Base-by-base conservation (phyloP, 2,888 invertebrate species). In the Dermolepida albohirtum region DNA sequence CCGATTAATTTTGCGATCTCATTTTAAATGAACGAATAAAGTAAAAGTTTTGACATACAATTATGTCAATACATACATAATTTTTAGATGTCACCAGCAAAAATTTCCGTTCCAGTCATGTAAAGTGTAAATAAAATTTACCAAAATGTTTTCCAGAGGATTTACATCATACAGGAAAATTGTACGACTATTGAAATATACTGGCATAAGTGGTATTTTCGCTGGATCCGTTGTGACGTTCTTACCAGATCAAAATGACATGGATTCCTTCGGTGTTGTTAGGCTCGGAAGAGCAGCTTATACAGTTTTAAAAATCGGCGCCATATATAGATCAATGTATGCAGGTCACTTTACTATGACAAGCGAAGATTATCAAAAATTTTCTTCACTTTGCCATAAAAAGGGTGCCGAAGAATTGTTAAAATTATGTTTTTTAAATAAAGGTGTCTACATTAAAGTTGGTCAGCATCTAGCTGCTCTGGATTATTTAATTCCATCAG, bases 391-490 rank as follows among this genome's bases (percentile, higher is more conserved):
- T 78, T 93, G 93, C 51, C 98, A 99, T 82, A 86, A 87, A 80
- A 88, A 93, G 76, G 94, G 95, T 70, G 98, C 99, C 14, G 86
- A 93, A 77, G 91, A 92, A 81, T 85, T 99, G 59, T 85, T 98
- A 57, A 87, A 93, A 64, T 85, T 99, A 74, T 98, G 98, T 79
- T 93, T 91, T 83, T 87, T 88, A 50, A 99, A 99, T 84, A 95
- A 94, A 83, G 99, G 98, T 34, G 96, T 95, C 65, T 99, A 97
- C 81, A 96, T 99, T 67, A 99, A 99, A 88, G 87, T 96, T 70
- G 96, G 98, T 0, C 98, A 99, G 83, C 98, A 99, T 82, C 89
- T 98, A 67, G 98, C 97, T 1, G 95, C 97, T 0, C 85, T 99
- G 72, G 97, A 98, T 78, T 98, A 98, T 82, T 86, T 99, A 66